phyloP scores from a whole-genome alignment of 2,888 invertebrate species.

The Gastracanthus pulcherrimus region DNA sequence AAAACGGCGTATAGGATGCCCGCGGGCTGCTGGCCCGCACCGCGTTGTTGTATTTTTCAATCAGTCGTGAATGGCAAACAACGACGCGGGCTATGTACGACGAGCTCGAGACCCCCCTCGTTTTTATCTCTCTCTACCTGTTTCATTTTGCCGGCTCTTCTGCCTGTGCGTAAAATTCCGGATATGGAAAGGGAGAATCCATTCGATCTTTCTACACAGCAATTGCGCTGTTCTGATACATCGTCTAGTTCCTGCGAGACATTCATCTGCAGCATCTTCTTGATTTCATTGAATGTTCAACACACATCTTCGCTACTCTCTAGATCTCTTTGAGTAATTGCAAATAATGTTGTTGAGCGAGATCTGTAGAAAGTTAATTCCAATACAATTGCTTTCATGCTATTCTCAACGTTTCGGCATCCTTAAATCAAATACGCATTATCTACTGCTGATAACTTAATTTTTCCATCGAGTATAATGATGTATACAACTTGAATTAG shows the following conservation, averaged over 20 bases:
- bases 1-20: neutral
- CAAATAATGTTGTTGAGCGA: too few relatives aligned
- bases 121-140: neutral
- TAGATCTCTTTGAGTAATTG: too few relatives aligned
- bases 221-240: too few relatives aligned
- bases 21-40: neutral
- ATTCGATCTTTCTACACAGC: conserved; percentile 28
- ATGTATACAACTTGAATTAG: neutral
- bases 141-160: neutral
- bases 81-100: neutral
- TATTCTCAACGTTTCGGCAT: too few relatives aligned
- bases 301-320: too few relatives aligned
- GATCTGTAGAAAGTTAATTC: too few relatives aligned
- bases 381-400: too few relatives aligned
- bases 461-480: neutral
- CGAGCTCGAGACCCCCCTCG: neutral
- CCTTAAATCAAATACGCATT: too few relatives aligned
- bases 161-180: conserved; percentile 22
- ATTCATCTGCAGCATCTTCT: too few relatives aligned
- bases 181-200: neutral
- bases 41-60: conserved; percentile 45
- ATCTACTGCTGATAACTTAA: neutral
- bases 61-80: conserved; percentile 45
- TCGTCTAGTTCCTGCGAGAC: too few relatives aligned
- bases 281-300: too few relatives aligned